Percentiles rank a stretch among this genome's conserved stretches.
These are phyloP conservation scores for Tigriopus californicus DNA, from an alignment of 2,888 invertebrate species.

Conservation along the genomic window DNA sequence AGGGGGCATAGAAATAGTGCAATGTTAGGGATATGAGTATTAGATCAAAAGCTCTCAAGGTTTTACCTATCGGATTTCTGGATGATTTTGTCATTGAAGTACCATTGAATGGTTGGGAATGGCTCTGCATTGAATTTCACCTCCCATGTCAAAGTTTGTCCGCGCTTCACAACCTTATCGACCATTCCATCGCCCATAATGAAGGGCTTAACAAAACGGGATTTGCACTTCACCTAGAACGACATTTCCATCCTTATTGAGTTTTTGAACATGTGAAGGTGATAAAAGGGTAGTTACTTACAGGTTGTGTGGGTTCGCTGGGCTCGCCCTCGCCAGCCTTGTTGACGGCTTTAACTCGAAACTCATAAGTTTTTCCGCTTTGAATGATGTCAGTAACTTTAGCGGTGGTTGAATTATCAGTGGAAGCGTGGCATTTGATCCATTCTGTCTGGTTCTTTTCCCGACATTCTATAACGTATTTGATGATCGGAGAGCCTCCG, in stretches of 20 bases:
- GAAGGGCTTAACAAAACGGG: constrained; percentile 54
- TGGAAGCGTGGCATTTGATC: constrained; percentile 63
- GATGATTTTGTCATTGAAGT: constrained; percentile 53
- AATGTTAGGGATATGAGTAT: constrained; percentile 32
- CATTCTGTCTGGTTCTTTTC: constrained; percentile 86
- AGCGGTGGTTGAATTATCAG: constrained; percentile 51
- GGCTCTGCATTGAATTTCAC: constrained; percentile 94
- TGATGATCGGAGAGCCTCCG: constrained; percentile 82
- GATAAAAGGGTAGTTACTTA: constrained; percentile 37
- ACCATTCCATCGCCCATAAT: constrained; percentile 72
- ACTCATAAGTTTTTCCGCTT: constrained; percentile 82
- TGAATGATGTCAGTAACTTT: constrained; percentile 64
- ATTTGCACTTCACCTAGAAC: constrained; percentile 63
- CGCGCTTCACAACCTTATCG: constrained; percentile 81
- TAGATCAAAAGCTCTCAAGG: constrained; percentile 28
- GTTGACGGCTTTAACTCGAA: constrained; percentile 77
- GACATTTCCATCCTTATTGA: constrained; percentile 68
- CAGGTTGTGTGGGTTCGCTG: constrained; percentile 73
- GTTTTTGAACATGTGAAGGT: constrained; percentile 78
- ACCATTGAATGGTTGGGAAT: constrained; percentile 81
- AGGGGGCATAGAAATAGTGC: constrained; percentile 47
- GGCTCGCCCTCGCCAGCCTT: constrained; percentile 89
- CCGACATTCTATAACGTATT: constrained; percentile 49
- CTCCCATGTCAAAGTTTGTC: constrained; percentile 77
- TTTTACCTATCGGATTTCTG: constrained; percentile 27